These are phyloP conservation scores for Antechinus flavipes DNA, from an alignment of 2,113 vertebrate species.

Conservation along the genomic window DNA sequence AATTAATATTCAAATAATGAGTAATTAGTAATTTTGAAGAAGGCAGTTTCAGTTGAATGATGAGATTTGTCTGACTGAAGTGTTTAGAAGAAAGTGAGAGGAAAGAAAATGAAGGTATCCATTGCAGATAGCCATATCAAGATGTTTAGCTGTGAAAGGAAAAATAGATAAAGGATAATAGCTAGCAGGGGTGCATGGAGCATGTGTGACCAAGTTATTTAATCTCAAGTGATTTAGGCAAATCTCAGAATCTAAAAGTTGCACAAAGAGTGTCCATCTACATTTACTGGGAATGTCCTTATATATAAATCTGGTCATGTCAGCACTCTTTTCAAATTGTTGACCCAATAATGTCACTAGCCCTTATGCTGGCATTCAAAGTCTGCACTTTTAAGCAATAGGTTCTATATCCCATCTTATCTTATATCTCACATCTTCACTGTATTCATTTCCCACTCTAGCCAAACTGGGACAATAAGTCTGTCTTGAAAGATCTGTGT, in stretches of 20 bases:
- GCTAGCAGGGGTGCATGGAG: neutral
- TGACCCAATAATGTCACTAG: neutral
- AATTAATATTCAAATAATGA: too few species aligned
- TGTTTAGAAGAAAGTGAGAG: neutral
- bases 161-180: neutral
- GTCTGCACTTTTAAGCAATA: neutral
- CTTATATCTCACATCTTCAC: neutral
- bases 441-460: neutral
- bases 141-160: neutral
- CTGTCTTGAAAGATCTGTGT: neutral
- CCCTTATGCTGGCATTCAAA: neutral
- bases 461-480: neutral
- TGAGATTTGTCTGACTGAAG: neutral
- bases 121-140: neutral
- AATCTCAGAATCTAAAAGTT: neutral
- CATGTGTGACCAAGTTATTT: neutral
- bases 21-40: neutral
- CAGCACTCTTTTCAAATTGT: too few species aligned
- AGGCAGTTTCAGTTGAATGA: neutral
- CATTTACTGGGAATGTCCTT: neutral
- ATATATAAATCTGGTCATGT: neutral
- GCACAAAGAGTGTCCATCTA: neutral
- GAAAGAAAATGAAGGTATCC: neutral
- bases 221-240: neutral
- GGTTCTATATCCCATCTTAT: neutral